phyloP scores from a whole-genome alignment of 2,797 vertebrate species.

The Microchirus variegatus region DNA sequence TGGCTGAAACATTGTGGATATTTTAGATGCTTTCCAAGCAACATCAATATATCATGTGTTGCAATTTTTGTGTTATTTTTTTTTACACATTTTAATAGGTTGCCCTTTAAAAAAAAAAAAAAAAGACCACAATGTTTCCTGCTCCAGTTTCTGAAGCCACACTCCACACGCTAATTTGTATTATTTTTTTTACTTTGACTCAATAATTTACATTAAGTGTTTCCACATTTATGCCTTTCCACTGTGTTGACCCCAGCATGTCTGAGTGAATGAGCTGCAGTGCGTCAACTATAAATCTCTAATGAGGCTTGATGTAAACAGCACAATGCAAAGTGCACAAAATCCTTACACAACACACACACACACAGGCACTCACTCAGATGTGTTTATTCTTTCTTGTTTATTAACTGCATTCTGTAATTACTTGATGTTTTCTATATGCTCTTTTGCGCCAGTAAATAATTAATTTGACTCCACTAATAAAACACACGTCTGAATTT shows the following conservation, averaged over 20 bases:
- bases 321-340: slow-evolving; percentile 54
- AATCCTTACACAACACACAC: slow-evolving; percentile 38
- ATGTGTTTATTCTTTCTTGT: slow-evolving; percentile 33
- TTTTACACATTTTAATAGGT: no score
- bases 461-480: slow-evolving; percentile 47
- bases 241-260: slow-evolving; percentile 46
- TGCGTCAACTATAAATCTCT: slow-evolving; percentile 64
- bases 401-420: slow-evolving; percentile 37
- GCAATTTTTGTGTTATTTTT: no score
- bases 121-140: not conserved
- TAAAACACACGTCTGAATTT: slow-evolving; percentile 13
- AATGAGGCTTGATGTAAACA: slow-evolving; percentile 73
- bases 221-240: slow-evolving; percentile 33
- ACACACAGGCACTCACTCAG: slow-evolving; percentile 7
- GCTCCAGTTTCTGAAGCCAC: not conserved
- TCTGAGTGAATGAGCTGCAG: slow-evolving; percentile 61
- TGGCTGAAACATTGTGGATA: slow-evolving; percentile 39
- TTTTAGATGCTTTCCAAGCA: slow-evolving; percentile 33
- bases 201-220: slow-evolving; percentile 43
- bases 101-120: no score
- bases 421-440: slow-evolving; percentile 24
- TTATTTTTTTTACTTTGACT: slow-evolving; percentile 28
- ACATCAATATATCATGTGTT: not conserved
- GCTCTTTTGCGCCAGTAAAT: slow-evolving; percentile 47
- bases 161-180: slow-evolving; percentile 14